phyloP scores from a whole-genome alignment of 2,888 invertebrate genomes.

The Pocota personata region DNA sequence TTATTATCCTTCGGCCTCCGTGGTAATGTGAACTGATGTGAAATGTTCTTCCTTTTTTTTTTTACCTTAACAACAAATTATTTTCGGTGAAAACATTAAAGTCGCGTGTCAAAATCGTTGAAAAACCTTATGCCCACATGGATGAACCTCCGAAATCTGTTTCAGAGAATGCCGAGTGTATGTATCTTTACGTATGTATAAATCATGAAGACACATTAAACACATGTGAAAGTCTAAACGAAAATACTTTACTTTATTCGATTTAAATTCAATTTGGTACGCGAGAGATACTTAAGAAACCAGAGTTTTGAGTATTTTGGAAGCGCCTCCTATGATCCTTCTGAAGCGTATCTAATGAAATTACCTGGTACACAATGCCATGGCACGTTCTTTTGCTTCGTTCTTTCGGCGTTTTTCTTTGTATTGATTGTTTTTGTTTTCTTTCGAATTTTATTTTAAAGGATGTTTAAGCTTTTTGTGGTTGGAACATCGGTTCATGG shows the following conservation, averaged over 20 bases:
- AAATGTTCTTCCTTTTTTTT: constrained; percentile 19
- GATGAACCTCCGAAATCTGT: background rate
- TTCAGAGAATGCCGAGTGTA: background rate
- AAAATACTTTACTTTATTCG: constrained; percentile 26
- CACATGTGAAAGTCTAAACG: constrained; percentile 19
- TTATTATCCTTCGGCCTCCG: constrained; percentile 24
- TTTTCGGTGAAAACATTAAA: constrained; percentile 24
- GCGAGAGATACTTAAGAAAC: constrained; percentile 1
- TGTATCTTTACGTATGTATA: background rate
- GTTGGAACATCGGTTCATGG: background rate
- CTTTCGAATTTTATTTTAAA: background rate
- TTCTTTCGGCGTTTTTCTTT: background rate
- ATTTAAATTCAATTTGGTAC: constrained; percentile 58
- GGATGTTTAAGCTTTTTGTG: background rate
- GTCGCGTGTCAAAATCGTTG: background rate
- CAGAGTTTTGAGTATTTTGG: background rate
- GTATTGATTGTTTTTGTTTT: background rate
- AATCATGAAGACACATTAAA: background rate
- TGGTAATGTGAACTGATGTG: constrained; percentile 37
- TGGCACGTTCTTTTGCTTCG: background rate
- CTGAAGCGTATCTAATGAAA: constrained; percentile 24
- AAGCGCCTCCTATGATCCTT: background rate
- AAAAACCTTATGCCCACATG: background rate
- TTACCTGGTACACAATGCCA: constrained; percentile 3
- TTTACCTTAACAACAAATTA: constrained; percentile 37